phyloP scores from a whole-genome alignment of 2,113 vertebrate genomes.

The Cichladusa arquata region DNA sequence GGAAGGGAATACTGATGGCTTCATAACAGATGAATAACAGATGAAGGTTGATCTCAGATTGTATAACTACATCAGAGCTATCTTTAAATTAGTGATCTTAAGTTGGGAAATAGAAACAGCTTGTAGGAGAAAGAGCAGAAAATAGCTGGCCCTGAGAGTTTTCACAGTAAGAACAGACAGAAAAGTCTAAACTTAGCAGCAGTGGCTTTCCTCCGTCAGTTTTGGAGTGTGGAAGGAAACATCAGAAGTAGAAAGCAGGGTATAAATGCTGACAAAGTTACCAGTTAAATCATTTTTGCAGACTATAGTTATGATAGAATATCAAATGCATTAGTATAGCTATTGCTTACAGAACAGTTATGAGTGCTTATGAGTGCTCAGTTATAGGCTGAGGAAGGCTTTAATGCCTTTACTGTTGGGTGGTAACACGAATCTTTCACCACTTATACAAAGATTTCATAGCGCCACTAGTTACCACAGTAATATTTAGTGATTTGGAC shows the following conservation, averaged over 20 bases:
- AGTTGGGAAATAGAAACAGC: constrained; percentile 11
- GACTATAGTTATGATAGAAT: neutral
- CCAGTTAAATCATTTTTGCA: neutral
- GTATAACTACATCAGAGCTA: neutral
- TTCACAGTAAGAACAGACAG: constrained; percentile 13
- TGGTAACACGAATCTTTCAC: neutral
- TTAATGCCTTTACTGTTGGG: neutral
- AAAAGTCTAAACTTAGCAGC: neutral
- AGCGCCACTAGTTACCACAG: neutral
- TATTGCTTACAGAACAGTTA: neutral
- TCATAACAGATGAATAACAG: neutral
- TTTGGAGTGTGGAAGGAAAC: neutral
- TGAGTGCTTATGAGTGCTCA: neutral
- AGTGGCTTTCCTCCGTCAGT: neutral
- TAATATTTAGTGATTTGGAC: neutral
- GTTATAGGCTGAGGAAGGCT: neutral
- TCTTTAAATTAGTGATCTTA: constrained; percentile 18
- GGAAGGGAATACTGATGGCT: neutral
- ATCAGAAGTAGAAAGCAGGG: neutral
- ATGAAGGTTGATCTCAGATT: neutral
- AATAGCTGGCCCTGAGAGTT: constrained; percentile 4
- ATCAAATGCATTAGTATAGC: neutral
- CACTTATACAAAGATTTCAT: neutral
- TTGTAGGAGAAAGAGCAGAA: constrained; percentile 23
- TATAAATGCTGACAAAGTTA: neutral